Base-by-base conservation (phyloP, 2,113 vertebrate species). In the Hassar affinis region DNA sequence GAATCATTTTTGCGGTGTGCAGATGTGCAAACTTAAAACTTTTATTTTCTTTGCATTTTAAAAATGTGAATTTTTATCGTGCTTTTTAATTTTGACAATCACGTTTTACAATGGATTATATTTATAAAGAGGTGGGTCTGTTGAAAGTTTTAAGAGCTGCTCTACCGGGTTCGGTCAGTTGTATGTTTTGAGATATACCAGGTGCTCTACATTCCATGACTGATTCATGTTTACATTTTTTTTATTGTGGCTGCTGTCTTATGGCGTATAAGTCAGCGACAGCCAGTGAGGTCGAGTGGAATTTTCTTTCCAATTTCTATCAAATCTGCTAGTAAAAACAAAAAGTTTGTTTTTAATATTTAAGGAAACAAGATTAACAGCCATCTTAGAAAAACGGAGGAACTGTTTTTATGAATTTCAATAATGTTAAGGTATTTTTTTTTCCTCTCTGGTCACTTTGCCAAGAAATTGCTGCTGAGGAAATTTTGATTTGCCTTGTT, bases 171-270 rank as follows among this genome's bases (percentile, higher is more conserved):
- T 71, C 33, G 27, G 12, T 80, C 6, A 17, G 33, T 20, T 74
- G 17, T 7, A 25, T 38, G 3, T 33, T 66, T n/a, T 17, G 56
- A 66, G 15, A 62, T 61, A 6, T 20, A 17, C 68, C 11, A 71
- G 27, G 49, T 72, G 59, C 49, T 47, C n/a, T 20, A 59, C 45
- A 59, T 51, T 84, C 38, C 54, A 51, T 14, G 12, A 47, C 30
- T n/a, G 51, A 54, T 66, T 6, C 27, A 9, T 42, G 59, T 84
- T 78, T 84, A 86, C 85, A 52, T 49, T 51, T 61, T 18, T n/a
- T 56, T 42, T 15, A n/a, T 45, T 71, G n/a, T 14, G 8, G 6
- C 61, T 77, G 35, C 30, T 83, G 51, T 75, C 18, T 62, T 22
- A 10, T 54, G 47, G 20, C 61, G 25, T 59, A 72, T 27, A 72